Evolutionary conservation across 2,797 vertebrate genomes (phyloP).

Genomic region (Amblyraja radiata): DNA sequence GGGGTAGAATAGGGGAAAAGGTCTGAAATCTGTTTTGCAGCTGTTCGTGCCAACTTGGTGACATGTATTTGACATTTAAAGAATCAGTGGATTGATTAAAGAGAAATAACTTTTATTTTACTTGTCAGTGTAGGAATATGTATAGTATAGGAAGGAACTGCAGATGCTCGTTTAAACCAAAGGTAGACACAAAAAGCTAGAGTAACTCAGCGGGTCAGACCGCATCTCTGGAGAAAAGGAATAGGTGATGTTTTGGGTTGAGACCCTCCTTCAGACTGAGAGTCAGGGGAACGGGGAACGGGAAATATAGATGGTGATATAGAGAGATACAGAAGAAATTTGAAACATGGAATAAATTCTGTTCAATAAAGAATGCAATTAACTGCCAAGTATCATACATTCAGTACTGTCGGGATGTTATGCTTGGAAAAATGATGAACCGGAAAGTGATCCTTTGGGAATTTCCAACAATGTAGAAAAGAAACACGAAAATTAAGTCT

Average conservation of each 20-base stretch:
- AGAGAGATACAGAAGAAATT: too few species aligned
- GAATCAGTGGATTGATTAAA: background rate
- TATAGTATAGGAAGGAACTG: too few species aligned
- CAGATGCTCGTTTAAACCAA: too few species aligned
- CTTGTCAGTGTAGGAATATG: background rate
- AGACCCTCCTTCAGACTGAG: too few species aligned
- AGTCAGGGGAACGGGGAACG: too few species aligned
- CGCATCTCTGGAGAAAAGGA: too few species aligned
- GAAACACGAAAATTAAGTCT: slow-evolving; percentile 24
- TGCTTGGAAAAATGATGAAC: slow-evolving; percentile 24
- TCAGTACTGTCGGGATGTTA: background rate
- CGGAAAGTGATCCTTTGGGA: slow-evolving; percentile 12
- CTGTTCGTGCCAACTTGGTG: background rate
- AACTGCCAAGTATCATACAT: background rate
- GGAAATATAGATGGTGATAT: too few species aligned
- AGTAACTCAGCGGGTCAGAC: too few species aligned
- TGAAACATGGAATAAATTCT: too few species aligned
- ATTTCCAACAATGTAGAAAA: slow-evolving; percentile 6
- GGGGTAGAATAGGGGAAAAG: background rate
- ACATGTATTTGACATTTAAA: background rate
- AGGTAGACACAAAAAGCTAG: too few species aligned
- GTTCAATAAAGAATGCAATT: background rate
- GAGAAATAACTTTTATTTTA: background rate
- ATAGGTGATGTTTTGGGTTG: too few species aligned
- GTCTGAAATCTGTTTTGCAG: background rate